Evolutionary conservation across 1,140 invertebrate species (phyloP).

Genomic region (Venturia canescens): DNA sequence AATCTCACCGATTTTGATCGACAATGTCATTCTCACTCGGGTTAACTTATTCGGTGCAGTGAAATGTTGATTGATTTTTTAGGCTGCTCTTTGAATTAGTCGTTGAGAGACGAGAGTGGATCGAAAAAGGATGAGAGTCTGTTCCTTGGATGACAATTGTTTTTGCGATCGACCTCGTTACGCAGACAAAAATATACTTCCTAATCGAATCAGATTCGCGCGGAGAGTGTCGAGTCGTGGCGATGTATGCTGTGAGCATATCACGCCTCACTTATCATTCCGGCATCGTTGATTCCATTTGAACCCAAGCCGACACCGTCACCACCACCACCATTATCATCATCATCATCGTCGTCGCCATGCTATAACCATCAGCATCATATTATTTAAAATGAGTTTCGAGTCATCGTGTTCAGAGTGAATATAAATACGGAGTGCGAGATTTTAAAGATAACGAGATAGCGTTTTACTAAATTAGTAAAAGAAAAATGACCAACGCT

Average conservation of each 20-base stretch:
- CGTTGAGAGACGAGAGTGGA: too few relatives aligned
- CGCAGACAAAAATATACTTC: constrained; percentile 63
- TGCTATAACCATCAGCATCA: constrained; percentile 52
- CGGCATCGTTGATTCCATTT: constrained; percentile 71
- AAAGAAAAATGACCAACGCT: background rate
- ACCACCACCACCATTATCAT: background rate
- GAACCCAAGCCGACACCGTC: constrained; percentile 58
- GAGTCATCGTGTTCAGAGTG: background rate
- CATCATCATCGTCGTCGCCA: constrained; percentile 12
- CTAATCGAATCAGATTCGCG: constrained; percentile 72
- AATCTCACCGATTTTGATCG: too few relatives aligned
- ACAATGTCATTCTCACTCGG: too few relatives aligned
- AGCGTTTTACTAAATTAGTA: background rate
- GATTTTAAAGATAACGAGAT: too few relatives aligned
- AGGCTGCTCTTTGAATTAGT: too few relatives aligned
- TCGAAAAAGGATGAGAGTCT: too few relatives aligned
- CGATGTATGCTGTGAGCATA: constrained; percentile 32
- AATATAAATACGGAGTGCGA: background rate
- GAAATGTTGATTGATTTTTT: too few relatives aligned
- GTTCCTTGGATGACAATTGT: background rate
- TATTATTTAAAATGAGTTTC: constrained; percentile 58
- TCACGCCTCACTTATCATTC: constrained; percentile 67
- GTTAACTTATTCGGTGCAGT: too few relatives aligned
- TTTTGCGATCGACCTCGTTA: constrained; percentile 32
- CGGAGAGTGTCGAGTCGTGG: constrained; percentile 12